Base-by-base conservation (phyloP, 1,140 invertebrate genomes). In the Hycleus phaleratus region DNA sequence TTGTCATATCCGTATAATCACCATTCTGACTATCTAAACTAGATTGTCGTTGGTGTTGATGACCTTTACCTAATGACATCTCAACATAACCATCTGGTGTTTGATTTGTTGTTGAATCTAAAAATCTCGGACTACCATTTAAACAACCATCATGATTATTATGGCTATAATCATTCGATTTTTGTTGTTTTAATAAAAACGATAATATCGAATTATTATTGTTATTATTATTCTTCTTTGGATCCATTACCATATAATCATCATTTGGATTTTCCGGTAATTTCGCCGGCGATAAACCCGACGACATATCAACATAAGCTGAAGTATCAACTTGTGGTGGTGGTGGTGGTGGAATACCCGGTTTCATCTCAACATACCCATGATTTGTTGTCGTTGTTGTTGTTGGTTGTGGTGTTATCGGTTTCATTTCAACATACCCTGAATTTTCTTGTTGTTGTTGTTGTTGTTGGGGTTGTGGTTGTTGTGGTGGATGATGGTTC, bases 341-440 rank as follows among this genome's bases (percentile, higher is more conserved):
- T 3, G 7, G 32, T 7, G 32, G 32, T 32, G 32, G 32, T 46
- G 44, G 59, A 49, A 32, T 56, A 38, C 57, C 54, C 49, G 75
- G 77, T 54, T 77, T 81, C 79, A 81, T 81, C 61, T 81, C 79
- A 25, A 81, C 76, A 64, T 82, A 82, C 62, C 79, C 79, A 38
- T 70, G 43, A 42, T 42, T 42, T 42, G 40, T 42, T 42, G 32
- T 4, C 7, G 32, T 32, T 50, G 32, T 46, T 58, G 10, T 54
- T 59, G 39, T 65, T 63, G 68, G 50, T 40, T 25, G 70, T 72
- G 45, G 74, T 74, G 50, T 40, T 25, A 69, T 72, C 46, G 74
- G 75, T 46, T 75, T 78, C 78, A 80, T 79, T 50, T 80, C 78
- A 59, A 79, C 73, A 60, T 81, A 80, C 58, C 75, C 75, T 38